These are phyloP conservation scores for Volucella zonaria DNA, from an alignment of 2,888 invertebrate genomes.

Conservation along the genomic window DNA sequence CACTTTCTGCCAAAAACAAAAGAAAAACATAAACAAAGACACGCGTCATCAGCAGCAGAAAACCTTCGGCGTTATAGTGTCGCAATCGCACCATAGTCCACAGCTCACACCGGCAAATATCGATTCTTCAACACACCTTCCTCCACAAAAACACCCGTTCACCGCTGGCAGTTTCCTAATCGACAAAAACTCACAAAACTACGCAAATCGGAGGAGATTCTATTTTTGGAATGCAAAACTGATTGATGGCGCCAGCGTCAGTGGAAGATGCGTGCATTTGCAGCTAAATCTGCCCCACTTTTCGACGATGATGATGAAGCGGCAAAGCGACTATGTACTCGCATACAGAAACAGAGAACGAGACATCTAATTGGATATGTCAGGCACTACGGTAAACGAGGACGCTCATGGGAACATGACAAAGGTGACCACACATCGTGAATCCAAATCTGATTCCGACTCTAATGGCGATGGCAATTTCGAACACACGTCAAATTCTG, in stretches of 20 bases:
- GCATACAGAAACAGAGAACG: not conserved
- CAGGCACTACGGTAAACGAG: not conserved
- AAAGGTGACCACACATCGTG: not conserved
- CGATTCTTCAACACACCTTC: constrained; percentile 38
- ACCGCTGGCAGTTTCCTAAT: constrained; percentile 32
- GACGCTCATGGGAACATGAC: constrained; percentile 6
- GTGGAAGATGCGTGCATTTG: not conserved
- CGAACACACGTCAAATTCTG: not conserved
- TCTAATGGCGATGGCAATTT: not conserved
- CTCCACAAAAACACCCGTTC: constrained; percentile 11
- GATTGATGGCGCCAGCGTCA: not conserved
- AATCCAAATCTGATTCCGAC: not conserved
- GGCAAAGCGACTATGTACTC: not conserved
- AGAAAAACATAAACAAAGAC: too few species aligned
- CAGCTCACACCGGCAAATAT: constrained; percentile 13
- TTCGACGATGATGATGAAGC: not conserved
- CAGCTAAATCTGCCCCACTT: not conserved
- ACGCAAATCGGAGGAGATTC: constrained; percentile 19
- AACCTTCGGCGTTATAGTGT: too few species aligned
- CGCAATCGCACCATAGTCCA: too few species aligned
- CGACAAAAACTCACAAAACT: constrained; percentile 2
- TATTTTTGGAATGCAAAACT: constrained; percentile 37
- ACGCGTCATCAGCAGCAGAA: not conserved
- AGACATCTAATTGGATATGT: not conserved
- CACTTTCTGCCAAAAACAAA: too few species aligned